Conservation (phyloP, 2,113 vertebrate species). For the Pardalotus punctatus region DNA sequence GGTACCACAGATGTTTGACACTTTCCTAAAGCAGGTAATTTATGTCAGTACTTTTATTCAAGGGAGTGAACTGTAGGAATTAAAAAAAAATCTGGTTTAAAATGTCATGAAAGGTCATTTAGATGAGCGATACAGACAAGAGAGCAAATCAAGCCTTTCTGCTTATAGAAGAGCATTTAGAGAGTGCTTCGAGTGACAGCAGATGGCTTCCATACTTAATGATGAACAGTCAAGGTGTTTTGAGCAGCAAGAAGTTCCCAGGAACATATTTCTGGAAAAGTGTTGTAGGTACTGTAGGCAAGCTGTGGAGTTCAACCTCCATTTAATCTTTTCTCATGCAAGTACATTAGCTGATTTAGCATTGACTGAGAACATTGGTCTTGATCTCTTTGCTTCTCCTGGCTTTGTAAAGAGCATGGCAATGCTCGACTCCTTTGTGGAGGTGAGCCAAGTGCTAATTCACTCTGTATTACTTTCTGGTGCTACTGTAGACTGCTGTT, state of each 20-base stretch:
- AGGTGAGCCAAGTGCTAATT: not conserved
- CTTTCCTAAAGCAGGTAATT: not conserved
- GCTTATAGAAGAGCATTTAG: not conserved
- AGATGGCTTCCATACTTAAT: not conserved
- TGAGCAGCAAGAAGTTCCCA: not conserved
- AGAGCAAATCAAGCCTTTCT: not conserved
- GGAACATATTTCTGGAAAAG: not conserved
- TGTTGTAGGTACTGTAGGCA: not conserved
- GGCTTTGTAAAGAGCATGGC: not conserved
- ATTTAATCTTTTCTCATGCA: not conserved
- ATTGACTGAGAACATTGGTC: not conserved
- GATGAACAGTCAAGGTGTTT: not conserved
- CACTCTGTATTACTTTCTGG: not conserved
- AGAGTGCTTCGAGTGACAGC: accelerated
- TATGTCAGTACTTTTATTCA: not conserved
- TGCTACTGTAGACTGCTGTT: not conserved
- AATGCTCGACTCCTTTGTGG: not conserved
- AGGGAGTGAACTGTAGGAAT: not conserved
- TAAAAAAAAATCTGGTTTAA: not conserved
- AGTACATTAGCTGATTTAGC: not conserved
- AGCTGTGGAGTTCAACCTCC: not conserved
- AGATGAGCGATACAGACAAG: not conserved
- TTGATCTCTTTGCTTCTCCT: not conserved
- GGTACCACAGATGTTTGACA: not conserved
- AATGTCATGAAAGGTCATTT: not conserved